Evolutionary conservation across 1,140 invertebrate species (phyloP), one percentile per base, ranked within the genome.

Genomic region (Forficula auricularia): DNA sequence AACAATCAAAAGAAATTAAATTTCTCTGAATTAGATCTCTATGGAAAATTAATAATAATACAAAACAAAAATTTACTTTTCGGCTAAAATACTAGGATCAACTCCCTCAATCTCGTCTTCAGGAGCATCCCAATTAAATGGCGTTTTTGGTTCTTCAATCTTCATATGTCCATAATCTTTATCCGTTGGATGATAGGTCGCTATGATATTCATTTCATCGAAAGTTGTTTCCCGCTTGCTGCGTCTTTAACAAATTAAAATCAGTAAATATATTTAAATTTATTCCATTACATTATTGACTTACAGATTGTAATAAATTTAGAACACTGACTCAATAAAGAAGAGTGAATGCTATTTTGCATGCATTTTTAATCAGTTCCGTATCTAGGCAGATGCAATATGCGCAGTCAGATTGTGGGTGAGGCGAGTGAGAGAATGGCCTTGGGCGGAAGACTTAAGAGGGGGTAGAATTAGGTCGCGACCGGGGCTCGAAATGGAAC

Each of bases 91-190:
- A 40, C 73, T 68, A 3, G 83, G 77, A 62, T 91, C 82, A 46
- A 88, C 60, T 46, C 77, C 71, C 59, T 82, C 80, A 52, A 73
- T 66, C 36, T 77, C 73, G 44, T 77, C 71, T 81, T 79, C 22
- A 75, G 71, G 43, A 79, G 70, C 65, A 52, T 70, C 70, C 49
- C 83, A 78, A 59, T 78, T 83, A 56, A 81, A 99, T 2, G 95
- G 96, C 8, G 96, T 99, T 66, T 95, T 89, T 30, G 92, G 89
- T 63, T 97, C 94, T 54, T 96, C 89, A 43, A 98, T 92, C 70
- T 98, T 99, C 90, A 98, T 98, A 57, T 95, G 90, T 8, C 95
- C 95, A 66, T 98, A 99, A 66, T 98, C 94, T 67, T 99, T 99
- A 58, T 92, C 91, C 19, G 84, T 65, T 32, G 95, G 95, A 72